phyloP scores from a whole-genome alignment of 2,797 vertebrate genomes.

The Semotilus atromaculatus region DNA sequence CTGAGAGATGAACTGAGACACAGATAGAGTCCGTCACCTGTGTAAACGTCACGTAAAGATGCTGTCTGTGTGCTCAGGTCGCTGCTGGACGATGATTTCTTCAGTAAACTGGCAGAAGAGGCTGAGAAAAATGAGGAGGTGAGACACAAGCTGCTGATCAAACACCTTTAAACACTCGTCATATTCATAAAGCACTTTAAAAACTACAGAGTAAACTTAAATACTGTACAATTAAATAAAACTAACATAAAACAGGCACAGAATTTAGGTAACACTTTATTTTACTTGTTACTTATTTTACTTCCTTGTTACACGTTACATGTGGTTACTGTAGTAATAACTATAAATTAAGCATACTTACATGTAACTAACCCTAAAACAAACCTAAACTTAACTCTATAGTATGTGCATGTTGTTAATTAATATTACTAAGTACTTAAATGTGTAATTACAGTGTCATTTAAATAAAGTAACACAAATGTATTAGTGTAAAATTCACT shows the following conservation, averaged over 20 bases:
- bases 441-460: neutral
- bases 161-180: too few species aligned
- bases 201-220: neutral
- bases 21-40: neutral
- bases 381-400: neutral
- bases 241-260: neutral
- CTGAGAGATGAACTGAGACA: conserved; percentile 5
- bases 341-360: neutral
- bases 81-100: conserved; percentile 75
- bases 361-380: neutral
- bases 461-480: neutral
- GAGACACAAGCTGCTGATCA: conserved; percentile 44
- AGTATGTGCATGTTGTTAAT: neutral
- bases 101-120: conserved; percentile 75
- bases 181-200: neutral
- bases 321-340: neutral
- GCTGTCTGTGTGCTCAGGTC: conserved; percentile 69
- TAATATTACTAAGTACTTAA: neutral
- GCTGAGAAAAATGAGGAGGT: conserved; percentile 76
- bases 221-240: neutral
- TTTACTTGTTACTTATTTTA: neutral
- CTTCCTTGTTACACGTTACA: neutral
- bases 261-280: neutral
- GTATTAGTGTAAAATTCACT: neutral
- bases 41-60: fast-evolving